phyloP scores from a whole-genome alignment of 1,140 invertebrate species.

The Camponotus vicinus region DNA sequence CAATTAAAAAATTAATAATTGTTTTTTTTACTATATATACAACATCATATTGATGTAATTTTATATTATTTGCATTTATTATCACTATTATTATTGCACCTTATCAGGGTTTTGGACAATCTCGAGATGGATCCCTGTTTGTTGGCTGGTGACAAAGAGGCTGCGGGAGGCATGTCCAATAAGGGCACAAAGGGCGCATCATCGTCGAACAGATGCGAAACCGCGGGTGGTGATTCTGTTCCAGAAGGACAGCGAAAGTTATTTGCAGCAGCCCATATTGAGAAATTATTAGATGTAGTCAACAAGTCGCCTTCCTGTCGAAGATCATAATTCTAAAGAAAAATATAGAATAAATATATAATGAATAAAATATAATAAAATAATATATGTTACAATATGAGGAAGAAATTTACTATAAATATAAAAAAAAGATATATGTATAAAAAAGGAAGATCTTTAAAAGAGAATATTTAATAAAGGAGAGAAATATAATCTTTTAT shows the following conservation, averaged over 20 bases:
- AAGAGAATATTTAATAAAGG: too few species aligned
- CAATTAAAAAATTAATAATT: too few species aligned
- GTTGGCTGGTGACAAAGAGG: conserved; percentile 87
- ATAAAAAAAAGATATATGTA: background rate
- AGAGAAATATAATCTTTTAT: too few species aligned
- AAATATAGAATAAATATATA: conserved; percentile 13
- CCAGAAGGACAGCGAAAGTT: conserved; percentile 52
- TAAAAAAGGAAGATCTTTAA: background rate
- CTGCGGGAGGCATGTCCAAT: conserved; percentile 87
- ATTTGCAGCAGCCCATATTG: conserved; percentile 83
- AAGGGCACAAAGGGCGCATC: conserved; percentile 86
- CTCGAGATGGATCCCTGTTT: conserved; percentile 94
- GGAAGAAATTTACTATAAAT: background rate
- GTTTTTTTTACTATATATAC: too few species aligned
- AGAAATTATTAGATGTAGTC: conserved; percentile 78
- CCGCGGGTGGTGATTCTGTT: background rate
- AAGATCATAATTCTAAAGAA: conserved; percentile 81
- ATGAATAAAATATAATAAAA: conserved; percentile 11
- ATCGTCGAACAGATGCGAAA: conserved; percentile 87
- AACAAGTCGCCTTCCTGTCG: conserved; percentile 80
- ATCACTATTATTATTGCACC: conserved; percentile 69
- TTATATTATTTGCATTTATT: background rate
- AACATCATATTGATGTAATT: background rate
- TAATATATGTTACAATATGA: background rate
- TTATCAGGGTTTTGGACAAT: conserved; percentile 86